Evolutionary conservation across 2,797 vertebrate species (phyloP), one percentile per base, ranked within the genome.

Genomic region (Neomorphus geoffroyi): DNA sequence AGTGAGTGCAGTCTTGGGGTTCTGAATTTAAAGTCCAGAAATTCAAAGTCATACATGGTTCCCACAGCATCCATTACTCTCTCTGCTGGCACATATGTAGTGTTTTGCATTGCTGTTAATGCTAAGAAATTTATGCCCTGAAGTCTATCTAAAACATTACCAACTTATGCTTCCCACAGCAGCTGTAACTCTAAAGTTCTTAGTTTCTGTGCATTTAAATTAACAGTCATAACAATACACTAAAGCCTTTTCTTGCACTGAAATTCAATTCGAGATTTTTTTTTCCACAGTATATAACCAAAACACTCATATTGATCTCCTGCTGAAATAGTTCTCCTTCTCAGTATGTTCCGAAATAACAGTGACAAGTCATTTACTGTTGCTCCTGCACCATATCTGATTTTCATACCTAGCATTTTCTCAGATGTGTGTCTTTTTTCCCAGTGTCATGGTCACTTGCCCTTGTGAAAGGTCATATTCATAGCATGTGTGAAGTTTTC

Each of bases 41-140:
- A 96, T 93, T 92, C 80, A 81, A 95, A 96, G 85, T 96, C 88
- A 96, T 82, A 62, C 30, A 9, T 45, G 51, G 66, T 73, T 96
- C 92, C 80, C 92, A 92, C 64, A 94, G 95, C 87, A 92, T 86
- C 75, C 92, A 91, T 88, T 92, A 85, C 60, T 97, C 80, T 97
- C 89, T 73, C 72, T 62, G 48, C 43, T 88, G 77, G 73, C 77
- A 93, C 69, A 65, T 84, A 92, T 45, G 88, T 69, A 93, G 71
- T 77, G 80, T 74, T 80, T 71, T 79, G 54, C 84, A 58, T 69
- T 92, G 81, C 77, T 93, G 75, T 86, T 96, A 65, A 70, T 82
- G 69, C 65, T 86, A 94, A 90, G 74, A 97, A 92, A 96, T 94
- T 89, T 91, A 95, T 86, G 80, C 90, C 86, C 91, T 66, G 37